Base-by-base conservation (phyloP, 2,113 vertebrate genomes). In the Microtus pennsylvanicus region DNA sequence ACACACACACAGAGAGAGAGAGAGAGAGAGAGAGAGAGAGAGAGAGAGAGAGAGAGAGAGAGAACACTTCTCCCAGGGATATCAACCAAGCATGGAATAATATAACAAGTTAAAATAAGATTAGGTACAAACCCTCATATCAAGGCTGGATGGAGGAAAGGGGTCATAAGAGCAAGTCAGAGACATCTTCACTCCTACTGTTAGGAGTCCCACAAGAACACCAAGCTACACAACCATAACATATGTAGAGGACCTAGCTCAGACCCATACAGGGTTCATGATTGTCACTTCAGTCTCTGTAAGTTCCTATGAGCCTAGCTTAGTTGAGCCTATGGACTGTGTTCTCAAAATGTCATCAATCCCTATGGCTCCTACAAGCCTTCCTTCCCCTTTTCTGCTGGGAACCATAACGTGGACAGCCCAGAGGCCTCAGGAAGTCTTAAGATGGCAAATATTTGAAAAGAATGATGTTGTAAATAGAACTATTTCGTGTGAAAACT, bases 401-500 rank as follows among this genome's bases (percentile, higher is more conserved):
- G 67, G 24, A 35, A 70, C 5, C 30, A 70, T 33, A 70, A 69
- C 14, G 7, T 1, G 67, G 30, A 69, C 13, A 33, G 5, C 5
- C 5, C 30, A 70, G 67, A 70, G 67, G 47, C 28, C 42, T 87
- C 78, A n/a, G 9, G 33, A 83, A 87, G 77, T 50, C 82, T 90
- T 35, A 35, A 35, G 33, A 70, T 35, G 86, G 87, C 30, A 80
- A 21, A 17, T 4, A 80, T 58, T 87, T 86, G 47, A 50, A 58
- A 47, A 26, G 28, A 78, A 47, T 9, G 47, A 89, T 63, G 19
- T 1, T 81, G n/a, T 50, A 63, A 89, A 42, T 63, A 7, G 11
- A 89, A 85, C 61, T 70, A 92, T 83, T 92, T 93, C 45, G 90
- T 12, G 12, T 69, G 30, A 90, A 92, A 89, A 83, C 35, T 28